phyloP scores from a whole-genome alignment of 2,888 invertebrate genomes.

The Agapostemon virescens region DNA sequence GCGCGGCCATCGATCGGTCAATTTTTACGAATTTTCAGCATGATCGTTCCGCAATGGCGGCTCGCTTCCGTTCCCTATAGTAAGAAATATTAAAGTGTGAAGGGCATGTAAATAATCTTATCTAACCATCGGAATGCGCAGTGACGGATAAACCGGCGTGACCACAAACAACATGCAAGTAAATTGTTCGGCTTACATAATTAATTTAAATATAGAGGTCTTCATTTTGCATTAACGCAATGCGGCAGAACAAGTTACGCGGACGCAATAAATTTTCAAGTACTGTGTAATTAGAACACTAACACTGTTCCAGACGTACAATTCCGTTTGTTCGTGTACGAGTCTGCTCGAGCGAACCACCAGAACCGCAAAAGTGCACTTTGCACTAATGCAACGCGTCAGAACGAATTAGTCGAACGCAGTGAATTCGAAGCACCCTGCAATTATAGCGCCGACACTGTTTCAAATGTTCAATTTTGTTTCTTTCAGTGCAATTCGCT shows the following conservation, averaged over 20 bases:
- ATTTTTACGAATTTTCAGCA: constrained; percentile 42
- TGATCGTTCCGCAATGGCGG: constrained; percentile 24
- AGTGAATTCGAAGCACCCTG: too few species aligned
- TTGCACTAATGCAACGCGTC: too few species aligned
- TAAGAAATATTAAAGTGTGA: constrained; percentile 40
- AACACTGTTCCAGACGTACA: not conserved
- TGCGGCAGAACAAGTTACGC: not conserved
- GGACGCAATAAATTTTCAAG: not conserved
- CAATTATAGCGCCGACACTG: too few species aligned
- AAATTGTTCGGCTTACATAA: not conserved
- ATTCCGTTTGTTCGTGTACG: not conserved
- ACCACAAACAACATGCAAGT: not conserved
- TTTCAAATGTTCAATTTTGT: too few species aligned
- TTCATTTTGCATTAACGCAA: not conserved
- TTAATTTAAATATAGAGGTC: not conserved
- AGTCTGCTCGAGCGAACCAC: not conserved
- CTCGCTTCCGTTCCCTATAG: constrained; percentile 22
- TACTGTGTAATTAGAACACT: not conserved
- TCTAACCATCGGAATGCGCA: not conserved
- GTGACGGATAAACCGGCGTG: not conserved
- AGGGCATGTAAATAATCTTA: constrained; percentile 31
- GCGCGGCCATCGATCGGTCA: constrained; percentile 5
- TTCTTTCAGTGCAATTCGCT: too few species aligned
- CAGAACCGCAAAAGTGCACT: too few species aligned
- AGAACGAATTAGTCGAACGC: too few species aligned